Evolutionary conservation across 2,113 vertebrate species (phyloP).

Genomic region (Pelodiscus sinensis): DNA sequence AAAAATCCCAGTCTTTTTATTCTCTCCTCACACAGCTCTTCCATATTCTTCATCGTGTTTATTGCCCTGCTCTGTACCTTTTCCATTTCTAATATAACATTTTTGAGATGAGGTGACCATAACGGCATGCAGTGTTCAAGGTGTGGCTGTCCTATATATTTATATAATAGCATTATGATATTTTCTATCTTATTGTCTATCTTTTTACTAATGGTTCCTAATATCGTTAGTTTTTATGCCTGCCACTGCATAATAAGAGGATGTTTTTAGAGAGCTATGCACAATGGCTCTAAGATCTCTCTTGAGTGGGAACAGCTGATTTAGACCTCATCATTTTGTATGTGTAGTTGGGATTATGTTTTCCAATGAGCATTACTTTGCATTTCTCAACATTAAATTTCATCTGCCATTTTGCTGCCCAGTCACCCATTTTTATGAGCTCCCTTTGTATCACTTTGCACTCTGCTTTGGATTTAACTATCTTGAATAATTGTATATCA

Average conservation of each 20-base stretch:
- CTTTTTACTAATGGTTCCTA: not conserved
- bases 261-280: not conserved
- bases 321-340: not conserved
- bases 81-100: not conserved
- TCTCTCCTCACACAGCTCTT: not conserved
- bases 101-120: not conserved
- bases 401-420: not conserved
- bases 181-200: not conserved
- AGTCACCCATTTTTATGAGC: not conserved
- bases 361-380: not conserved
- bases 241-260: not conserved
- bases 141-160: not conserved
- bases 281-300: not conserved
- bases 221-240: not conserved
- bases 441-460: not conserved
- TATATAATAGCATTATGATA: not conserved
- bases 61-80: not conserved
- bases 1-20: not conserved
- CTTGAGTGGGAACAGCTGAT: not conserved
- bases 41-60: not conserved
- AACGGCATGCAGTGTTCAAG: not conserved
- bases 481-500: not conserved
- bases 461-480: not conserved
- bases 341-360: not conserved
- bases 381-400: not conserved